Conservation (phyloP, 2,113 vertebrate species). For the Oncorhynchus clarkii region DNA sequence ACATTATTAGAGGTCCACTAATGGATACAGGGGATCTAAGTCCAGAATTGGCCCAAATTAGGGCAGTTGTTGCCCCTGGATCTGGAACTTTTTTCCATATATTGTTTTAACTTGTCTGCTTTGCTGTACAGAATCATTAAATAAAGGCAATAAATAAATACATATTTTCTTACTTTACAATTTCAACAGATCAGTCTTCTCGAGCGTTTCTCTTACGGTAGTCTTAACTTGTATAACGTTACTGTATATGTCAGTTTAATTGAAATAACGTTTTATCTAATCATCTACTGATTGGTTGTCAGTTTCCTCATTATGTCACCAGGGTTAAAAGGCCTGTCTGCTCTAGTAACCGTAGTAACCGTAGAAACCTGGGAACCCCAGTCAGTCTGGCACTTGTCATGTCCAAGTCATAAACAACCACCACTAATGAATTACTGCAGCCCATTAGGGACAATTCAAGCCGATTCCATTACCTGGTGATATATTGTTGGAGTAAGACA, state of each 20-base stretch:
- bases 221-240: too few species aligned
- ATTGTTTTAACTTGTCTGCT: too few species aligned
- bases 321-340: conserved; percentile 1
- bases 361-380: conserved; percentile 14
- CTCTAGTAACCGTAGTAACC: not conserved
- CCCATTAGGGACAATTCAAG: conserved; percentile 26
- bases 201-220: too few species aligned
- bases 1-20: too few species aligned
- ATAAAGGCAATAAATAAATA: too few species aligned
- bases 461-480: not conserved
- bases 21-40: too few species aligned
- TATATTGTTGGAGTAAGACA: conserved; percentile 7
- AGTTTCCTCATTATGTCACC: conserved; percentile 11
- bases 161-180: too few species aligned
- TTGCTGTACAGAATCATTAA: too few species aligned
- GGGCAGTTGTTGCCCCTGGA: too few species aligned
- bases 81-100: too few species aligned
- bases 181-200: too few species aligned
- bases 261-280: not conserved
- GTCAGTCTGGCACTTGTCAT: conserved; percentile 27
- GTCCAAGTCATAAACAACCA: conserved; percentile 41
- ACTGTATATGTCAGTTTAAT: not conserved
- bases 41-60: too few species aligned
- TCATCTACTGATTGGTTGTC: conserved; percentile 8
- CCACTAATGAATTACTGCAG: conserved; percentile 43